These are phyloP conservation scores for Drosophila dives DNA, from an alignment of 2,888 invertebrate genomes.

Conservation along the genomic window DNA sequence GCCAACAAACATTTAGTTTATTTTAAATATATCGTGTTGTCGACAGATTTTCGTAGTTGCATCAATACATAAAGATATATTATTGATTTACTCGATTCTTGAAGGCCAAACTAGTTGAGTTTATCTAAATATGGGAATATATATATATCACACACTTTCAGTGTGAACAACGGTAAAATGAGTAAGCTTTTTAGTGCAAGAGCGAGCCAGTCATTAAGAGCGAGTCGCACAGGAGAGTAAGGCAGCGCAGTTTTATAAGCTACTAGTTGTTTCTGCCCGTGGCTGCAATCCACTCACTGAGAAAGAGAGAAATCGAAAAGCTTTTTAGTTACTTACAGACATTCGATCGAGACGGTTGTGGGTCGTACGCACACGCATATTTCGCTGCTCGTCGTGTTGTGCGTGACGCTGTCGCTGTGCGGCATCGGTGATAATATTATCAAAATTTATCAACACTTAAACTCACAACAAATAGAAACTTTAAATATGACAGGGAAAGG, in stretches of 20 bases:
- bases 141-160: slow-evolving; percentile 15
- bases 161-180: slow-evolving; percentile 64
- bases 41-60: slow-evolving; percentile 19
- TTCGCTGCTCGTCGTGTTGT: not conserved
- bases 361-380: not conserved
- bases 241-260: slow-evolving; percentile 28
- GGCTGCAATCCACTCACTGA: not conserved
- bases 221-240: not conserved
- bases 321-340: slow-evolving; percentile 38
- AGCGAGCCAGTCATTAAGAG: slow-evolving; percentile 8
- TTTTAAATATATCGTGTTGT: slow-evolving; percentile 40
- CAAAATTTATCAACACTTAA: slow-evolving; percentile 12
- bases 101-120: slow-evolving; percentile 22
- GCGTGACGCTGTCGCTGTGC: slow-evolving; percentile 19
- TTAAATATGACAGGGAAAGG: slow-evolving; percentile 48
- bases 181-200: slow-evolving; percentile 51
- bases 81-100: not conserved
- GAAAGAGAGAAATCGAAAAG: not conserved
- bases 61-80: not conserved
- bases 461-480: slow-evolving; percentile 10
- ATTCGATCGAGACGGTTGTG: slow-evolving; percentile 42
- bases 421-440: slow-evolving; percentile 54
- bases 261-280: slow-evolving; percentile 5
- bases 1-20: slow-evolving; percentile 4
- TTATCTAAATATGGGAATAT: slow-evolving; percentile 23